phyloP scores from a whole-genome alignment of 2,888 invertebrate species.

The Eurois occulta region DNA sequence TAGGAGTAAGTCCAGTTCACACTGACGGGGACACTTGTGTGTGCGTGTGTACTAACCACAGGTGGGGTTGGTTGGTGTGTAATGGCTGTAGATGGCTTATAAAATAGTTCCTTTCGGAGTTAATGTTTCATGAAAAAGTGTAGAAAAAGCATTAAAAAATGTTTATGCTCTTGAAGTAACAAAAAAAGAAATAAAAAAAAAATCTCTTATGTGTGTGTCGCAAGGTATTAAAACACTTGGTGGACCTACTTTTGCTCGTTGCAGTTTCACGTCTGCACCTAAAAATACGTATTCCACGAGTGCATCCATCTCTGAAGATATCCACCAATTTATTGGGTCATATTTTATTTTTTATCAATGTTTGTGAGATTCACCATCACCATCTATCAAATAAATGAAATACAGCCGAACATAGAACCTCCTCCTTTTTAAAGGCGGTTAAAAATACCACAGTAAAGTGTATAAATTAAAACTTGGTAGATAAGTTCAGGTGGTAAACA shows the following conservation, averaged over 20 bases:
- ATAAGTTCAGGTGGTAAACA: neutral
- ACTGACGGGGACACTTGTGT: constrained; percentile 78
- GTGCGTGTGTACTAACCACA: constrained; percentile 84
- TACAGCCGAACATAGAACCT: too few relatives aligned
- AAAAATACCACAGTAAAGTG: too few relatives aligned
- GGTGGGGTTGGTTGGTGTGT: constrained; percentile 66
- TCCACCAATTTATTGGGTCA: neutral
- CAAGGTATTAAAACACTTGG: neutral
- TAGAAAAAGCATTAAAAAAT: neutral
- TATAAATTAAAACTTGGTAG: neutral
- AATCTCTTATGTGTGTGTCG: neutral
- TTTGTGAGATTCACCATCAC: too few relatives aligned
- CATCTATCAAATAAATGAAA: neutral
- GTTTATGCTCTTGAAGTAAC: neutral
- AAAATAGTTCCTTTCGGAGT: neutral
- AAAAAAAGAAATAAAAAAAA: neutral
- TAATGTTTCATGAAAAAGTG: neutral
- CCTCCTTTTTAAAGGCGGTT: too few relatives aligned
- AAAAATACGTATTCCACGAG: neutral
- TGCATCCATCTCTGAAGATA: neutral
- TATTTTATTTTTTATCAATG: neutral
- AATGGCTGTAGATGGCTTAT: constrained; percentile 59
- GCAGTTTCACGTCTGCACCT: neutral
- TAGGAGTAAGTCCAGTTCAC: constrained; percentile 86
- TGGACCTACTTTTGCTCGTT: neutral